These are phyloP conservation scores for Psilopsiagon aurifrons DNA, from an alignment of 2,113 vertebrate genomes.

Conservation along the genomic window DNA sequence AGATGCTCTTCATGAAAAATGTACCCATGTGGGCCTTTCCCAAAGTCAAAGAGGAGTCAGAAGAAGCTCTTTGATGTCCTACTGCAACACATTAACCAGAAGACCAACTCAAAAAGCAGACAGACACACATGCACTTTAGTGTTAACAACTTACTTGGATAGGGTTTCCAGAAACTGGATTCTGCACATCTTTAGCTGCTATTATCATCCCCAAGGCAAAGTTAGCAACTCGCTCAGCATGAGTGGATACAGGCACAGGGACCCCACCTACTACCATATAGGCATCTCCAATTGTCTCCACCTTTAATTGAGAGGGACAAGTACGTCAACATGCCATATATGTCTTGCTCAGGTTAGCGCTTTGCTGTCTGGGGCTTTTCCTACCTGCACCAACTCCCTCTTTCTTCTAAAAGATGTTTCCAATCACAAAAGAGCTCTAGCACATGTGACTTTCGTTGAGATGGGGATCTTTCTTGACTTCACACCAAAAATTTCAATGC, in stretches of 20 bases:
- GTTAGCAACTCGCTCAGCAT: constrained; percentile 80
- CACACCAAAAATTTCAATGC: not conserved
- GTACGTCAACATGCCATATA: not conserved
- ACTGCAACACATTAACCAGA: not conserved
- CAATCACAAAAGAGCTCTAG: not conserved
- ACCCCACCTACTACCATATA: constrained; percentile 85
- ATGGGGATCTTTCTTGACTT: not conserved
- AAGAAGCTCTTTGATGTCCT: not conserved
- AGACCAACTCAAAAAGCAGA: not conserved
- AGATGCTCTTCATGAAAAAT: not conserved
- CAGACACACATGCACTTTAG: not conserved
- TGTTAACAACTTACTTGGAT: constrained; percentile 72
- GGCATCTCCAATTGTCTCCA: constrained; percentile 82
- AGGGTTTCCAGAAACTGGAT: constrained; percentile 76
- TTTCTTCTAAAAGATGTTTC: not conserved
- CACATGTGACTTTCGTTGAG: not conserved
- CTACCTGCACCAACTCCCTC: not conserved
- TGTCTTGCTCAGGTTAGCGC: not conserved
- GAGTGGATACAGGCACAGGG: constrained; percentile 77
- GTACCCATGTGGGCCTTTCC: not conserved
- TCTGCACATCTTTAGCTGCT: constrained; percentile 76
- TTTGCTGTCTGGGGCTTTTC: not conserved
- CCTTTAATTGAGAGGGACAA: constrained; percentile 63
- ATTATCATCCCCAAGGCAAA: constrained; percentile 82
- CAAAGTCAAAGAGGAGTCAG: not conserved